phyloP scores from a whole-genome alignment of 1,140 invertebrate species.

The Epicauta chinensis region DNA sequence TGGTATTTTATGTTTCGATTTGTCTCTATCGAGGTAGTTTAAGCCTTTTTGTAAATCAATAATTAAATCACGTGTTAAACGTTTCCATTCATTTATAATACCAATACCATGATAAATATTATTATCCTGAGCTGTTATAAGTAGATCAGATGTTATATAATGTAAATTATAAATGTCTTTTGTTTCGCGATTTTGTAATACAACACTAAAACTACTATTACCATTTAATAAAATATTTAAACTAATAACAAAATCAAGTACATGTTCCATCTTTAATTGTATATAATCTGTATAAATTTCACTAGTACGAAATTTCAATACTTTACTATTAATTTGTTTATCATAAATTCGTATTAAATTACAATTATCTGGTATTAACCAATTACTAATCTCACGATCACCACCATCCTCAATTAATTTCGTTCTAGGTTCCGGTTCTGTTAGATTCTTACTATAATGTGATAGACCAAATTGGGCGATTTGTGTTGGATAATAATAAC shows the following conservation, averaged over 20 bases:
- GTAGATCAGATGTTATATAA: conserved; percentile 69
- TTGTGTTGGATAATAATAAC: conserved; percentile 97
- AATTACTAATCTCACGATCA: conserved; percentile 56
- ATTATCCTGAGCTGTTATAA: conserved; percentile 66
- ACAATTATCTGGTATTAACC: conserved; percentile 60
- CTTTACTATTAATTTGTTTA: conserved; percentile 45
- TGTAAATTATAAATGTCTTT: conserved; percentile 73
- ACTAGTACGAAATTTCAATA: conserved; percentile 65
- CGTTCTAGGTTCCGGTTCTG: conserved; percentile 65
- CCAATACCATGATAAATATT: conserved; percentile 87
- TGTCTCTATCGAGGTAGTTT: conserved; percentile 54
- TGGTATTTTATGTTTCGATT: conserved; percentile 63
- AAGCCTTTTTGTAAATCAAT: conserved; percentile 89
- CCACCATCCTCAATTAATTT: conserved; percentile 65
- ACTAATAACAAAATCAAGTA: conserved; percentile 68
- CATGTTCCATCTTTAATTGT: conserved; percentile 63
- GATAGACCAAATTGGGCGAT: conserved; percentile 96
- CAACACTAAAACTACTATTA: conserved; percentile 75
- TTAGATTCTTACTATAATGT: conserved; percentile 93
- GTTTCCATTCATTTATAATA: conserved; percentile 62
- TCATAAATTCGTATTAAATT: conserved; percentile 57
- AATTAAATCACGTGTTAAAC: conserved; percentile 79
- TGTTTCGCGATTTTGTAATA: conserved; percentile 69
- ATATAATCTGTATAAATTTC: conserved; percentile 65
- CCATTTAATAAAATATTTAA: conserved; percentile 64